Conservation (phyloP, 2,888 invertebrate species). For the Aelia acuminata region DNA sequence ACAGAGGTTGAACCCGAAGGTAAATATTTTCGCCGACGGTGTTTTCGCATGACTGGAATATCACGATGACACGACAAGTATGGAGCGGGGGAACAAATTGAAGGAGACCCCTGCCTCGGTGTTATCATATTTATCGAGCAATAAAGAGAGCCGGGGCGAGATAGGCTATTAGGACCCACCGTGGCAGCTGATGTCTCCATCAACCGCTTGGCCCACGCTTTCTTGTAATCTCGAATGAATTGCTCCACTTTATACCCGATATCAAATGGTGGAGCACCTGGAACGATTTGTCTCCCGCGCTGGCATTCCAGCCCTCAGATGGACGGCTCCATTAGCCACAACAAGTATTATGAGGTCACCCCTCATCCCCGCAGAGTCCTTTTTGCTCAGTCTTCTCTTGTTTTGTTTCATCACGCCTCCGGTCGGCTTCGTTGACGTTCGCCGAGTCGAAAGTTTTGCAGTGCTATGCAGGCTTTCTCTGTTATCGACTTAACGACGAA, state of each 20-base stretch:
- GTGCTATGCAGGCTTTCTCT: no score
- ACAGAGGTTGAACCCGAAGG: neutral
- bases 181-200: constrained; percentile 46
- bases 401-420: constrained; percentile 21
- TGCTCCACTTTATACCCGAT: constrained; percentile 41
- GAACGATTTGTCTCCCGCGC: constrained; percentile 23
- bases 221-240: constrained; percentile 49
- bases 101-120: constrained; percentile 28
- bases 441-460: neutral
- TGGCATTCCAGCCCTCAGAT: constrained; percentile 19
- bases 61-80: constrained; percentile 34
- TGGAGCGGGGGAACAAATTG: constrained; percentile 34
- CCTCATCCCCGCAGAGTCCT: constrained; percentile 8
- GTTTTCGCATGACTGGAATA: neutral
- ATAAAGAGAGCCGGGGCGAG: neutral
- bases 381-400: constrained; percentile 8
- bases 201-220: constrained; percentile 40
- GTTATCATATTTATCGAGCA: constrained; percentile 45
- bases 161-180: neutral
- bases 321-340: constrained; percentile 48
- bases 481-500: no score
- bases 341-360: constrained; percentile 42
- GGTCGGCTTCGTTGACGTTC: neutral
- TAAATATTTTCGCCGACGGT: neutral
- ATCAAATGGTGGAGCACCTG: constrained; percentile 8